Evolutionary conservation across 2,113 vertebrate species (phyloP), one percentile per base, ranked within the genome.

Genomic region (Morone chrysops): DNA sequence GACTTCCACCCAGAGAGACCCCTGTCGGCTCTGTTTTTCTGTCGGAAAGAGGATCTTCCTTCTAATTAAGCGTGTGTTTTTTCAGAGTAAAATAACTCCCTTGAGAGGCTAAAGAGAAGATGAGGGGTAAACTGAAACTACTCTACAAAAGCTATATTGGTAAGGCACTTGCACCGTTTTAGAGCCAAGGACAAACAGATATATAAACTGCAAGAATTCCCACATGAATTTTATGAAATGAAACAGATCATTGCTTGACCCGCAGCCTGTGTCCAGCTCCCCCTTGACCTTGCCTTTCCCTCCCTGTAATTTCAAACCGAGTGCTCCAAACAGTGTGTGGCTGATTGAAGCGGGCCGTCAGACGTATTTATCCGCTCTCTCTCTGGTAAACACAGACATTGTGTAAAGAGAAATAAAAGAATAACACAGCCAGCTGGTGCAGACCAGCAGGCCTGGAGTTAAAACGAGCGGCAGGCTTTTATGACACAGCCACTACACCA

Each of bases 401-500:
- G 93, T 89, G 89, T 92, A 87, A 90, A 90, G 83, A 91, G 80
- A 87, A 93, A 92, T 78, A 90, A 93, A 85, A 90, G 86, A 88
- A 83, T 85, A 92, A 94, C 91, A 92, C 85, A 61, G 54, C 70
- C 92, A 82, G 89, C 71, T 87, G 88, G 82, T 89, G 59, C 80
- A 50, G 87, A 91, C 81, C 90, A 83, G 85, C 88, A 59, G 85
- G 81, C 85, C 87, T 45, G 67, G 78, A 94, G 87, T 94, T 94
- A 86, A 94, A 93, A 91, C 66, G 80, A 90, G 90, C 87, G 82
- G 83, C 87, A 5, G 88, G 80, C 83, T 93, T 94, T 95, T 92
- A 92, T 82, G 91, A 92, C 80, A 75, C 88, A 87, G 94, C 89
- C 90, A 63, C 93, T 82, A 77, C 91, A 93, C 94, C 94, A 70